Evolutionary conservation across 2,113 vertebrate genomes (phyloP).

Genomic region (Gallinago jamesoni): DNA sequence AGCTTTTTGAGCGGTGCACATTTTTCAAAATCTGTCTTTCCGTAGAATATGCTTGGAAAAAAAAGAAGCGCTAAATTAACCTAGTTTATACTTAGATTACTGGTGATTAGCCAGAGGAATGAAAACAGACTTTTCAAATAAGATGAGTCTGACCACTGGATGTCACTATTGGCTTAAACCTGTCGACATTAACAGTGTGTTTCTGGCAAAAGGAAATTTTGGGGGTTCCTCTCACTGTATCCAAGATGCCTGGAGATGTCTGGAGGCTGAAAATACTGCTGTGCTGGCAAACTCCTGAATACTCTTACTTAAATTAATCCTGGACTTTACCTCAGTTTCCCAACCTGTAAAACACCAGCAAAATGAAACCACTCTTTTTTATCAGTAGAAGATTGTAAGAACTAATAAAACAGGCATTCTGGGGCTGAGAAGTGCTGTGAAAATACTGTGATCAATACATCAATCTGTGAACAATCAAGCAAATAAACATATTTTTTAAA

Average conservation of each 20-base stretch:
- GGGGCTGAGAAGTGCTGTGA: not conserved
- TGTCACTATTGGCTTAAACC: slow-evolving; percentile 21
- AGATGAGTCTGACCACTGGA: slow-evolving; percentile 16
- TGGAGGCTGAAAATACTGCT: not conserved
- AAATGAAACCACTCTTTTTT: not conserved
- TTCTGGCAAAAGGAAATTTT: not conserved
- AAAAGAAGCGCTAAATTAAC: not conserved
- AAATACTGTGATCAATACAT: not conserved
- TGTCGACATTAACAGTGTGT: not conserved
- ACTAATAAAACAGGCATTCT: not conserved
- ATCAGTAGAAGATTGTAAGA: not conserved
- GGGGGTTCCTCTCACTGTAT: not conserved
- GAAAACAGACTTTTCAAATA: not conserved
- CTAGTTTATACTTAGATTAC: not conserved
- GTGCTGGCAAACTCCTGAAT: not conserved
- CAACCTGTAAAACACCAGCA: not conserved
- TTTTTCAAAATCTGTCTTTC: not conserved
- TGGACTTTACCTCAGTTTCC: not conserved
- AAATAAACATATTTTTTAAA: not conserved
- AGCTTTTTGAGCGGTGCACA: not conserved
- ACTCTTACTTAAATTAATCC: not conserved
- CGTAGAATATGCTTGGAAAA: not conserved
- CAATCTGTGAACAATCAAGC: not conserved
- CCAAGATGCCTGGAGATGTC: not conserved
- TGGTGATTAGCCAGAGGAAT: not conserved